Base-by-base conservation (phyloP, 2,888 invertebrate species). In the Calameuta filiformis region DNA sequence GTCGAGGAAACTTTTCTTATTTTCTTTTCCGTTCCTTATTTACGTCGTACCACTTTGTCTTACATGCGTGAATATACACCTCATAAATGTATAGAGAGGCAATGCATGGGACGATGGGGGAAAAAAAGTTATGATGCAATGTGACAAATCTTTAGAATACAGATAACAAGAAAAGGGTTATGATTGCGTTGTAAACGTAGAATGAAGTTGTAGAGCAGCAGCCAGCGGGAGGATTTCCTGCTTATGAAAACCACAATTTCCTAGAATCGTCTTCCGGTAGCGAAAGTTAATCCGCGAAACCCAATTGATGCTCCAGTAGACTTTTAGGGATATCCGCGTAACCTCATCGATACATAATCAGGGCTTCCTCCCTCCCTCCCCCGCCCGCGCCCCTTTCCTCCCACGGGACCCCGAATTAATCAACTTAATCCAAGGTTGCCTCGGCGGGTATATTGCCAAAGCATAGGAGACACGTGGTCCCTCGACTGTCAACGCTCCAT, bases 241-340 rank as follows among this genome's bases (percentile, higher is more conserved):
- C 31, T 34, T 30, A 33, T 31, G 31, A 33, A n/a, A 15, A 81
- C 76, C 76, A 77, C 76, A 80, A 84, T 83, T 81, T 81, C 73
- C 37, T 40, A 71, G 34, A 69, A 75, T 40, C 71, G 9, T 76
- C 75, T 85, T 85, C 77, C 81, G 79, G 77, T 78, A 77, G 76
- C 79, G 79, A 81, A 85, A 85, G 83, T 81, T 84, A 83, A 85
- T 82, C 80, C 83, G 68, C 69, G 78, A 83, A 85, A 85, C 80
- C 78, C 80, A 80, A 85, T 77, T 79, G 80, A 75, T 77, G 81
- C 82, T 73, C 74, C 31, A 33, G 69, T 76, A 75, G 75, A 68
- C 30, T 35, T 33, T 73, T 35, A 68, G 69, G 75, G 69, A 37
- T 69, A 75, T 71, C 69, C 75, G 74, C 75, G 75, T 37, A 71